A percentile compares a stretch with the other conserved stretches of the same genome.
phyloP scores from a whole-genome alignment of 2,888 invertebrate species.

The Pherbina coryleti region DNA sequence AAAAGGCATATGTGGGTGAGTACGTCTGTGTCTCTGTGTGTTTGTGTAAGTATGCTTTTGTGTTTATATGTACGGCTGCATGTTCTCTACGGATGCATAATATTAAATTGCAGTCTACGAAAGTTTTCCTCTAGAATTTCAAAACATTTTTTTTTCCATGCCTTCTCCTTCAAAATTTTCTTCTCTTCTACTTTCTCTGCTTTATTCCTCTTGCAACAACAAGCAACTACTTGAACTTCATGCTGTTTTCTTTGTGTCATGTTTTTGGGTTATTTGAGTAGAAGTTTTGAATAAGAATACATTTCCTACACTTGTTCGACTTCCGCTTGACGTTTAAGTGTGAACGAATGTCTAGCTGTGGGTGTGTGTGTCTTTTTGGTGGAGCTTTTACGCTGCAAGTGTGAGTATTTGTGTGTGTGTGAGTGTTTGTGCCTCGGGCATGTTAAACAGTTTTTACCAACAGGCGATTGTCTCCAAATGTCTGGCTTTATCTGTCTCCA shows the following conservation, averaged over 20 bases:
- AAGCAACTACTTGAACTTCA: neutral
- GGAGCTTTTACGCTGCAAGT: too few relatives aligned
- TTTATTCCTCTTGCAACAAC: neutral
- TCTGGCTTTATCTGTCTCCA: conserved; percentile 5
- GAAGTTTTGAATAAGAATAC: neutral
- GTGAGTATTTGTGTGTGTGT: neutral
- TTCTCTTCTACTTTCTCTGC: neutral
- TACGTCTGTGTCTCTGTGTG: neutral
- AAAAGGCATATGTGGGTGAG: neutral
- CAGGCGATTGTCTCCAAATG: neutral
- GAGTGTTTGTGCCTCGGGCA: neutral
- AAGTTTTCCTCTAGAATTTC: conserved; percentile 31
- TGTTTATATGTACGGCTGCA: neutral
- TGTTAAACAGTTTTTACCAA: neutral
- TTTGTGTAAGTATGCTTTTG: neutral
- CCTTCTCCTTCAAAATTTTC: neutral
- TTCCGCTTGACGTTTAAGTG: neutral
- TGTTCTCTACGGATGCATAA: conserved; percentile 18
- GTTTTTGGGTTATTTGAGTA: neutral
- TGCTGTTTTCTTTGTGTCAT: neutral
- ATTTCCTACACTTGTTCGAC: conserved; percentile 7
- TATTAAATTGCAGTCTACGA: conserved; percentile 27
- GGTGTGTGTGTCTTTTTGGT: neutral
- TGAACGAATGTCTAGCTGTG: neutral
- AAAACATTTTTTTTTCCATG: neutral